Base-by-base conservation (phyloP, 1,140 invertebrate species). In the Drosophila oshimai region DNA sequence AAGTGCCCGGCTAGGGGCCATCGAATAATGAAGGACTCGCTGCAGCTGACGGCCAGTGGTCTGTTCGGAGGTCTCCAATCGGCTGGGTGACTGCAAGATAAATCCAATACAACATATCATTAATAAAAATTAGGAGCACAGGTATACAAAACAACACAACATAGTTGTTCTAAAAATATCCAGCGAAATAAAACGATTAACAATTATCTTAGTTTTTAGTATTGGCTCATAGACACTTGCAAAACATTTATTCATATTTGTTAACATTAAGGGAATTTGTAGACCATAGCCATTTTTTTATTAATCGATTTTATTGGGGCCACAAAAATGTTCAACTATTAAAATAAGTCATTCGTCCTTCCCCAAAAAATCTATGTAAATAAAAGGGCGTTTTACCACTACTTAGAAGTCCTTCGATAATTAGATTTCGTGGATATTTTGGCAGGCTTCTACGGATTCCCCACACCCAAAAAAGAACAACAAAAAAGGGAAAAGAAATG, bases 41-140 rank as follows among this genome's bases (percentile, higher is more conserved):
- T 89, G 68, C 57, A 93, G 67, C n/a, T 91, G 77, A 15, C 77
- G 71, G 26, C 83, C 83, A n/a, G 92, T 93, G 10, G 92, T 93
- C 86, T 92, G 89, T 62, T 91, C 90, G 49, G 86, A 88, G 42
- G 74, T 68, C 69, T 90, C 89, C 75, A 90, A 46, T 57, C 89
- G 88, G 70, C 86, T 89, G 64, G 89, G 87, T 42, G 83, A 80
- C 89, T 90, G 54, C 4, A 76, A 64, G 1, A 22, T n/a, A 39
- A 39, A 22, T 7, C 10, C 3, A 39, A 20, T 6, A 42, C 12
- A 22, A n/a, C 34, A 33, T 44, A 31, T 7, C 12, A 20, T 18
- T 20, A n/a, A n/a, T n/a, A n/a, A n/a, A n/a, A n/a, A n/a, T n/a
- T n/a, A n/a, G n/a, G 12, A 13, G 10, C 10, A 20, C 18, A 10